Base-by-base conservation (phyloP, 2,797 vertebrate species). In the Thalassophryne amazonica region DNA sequence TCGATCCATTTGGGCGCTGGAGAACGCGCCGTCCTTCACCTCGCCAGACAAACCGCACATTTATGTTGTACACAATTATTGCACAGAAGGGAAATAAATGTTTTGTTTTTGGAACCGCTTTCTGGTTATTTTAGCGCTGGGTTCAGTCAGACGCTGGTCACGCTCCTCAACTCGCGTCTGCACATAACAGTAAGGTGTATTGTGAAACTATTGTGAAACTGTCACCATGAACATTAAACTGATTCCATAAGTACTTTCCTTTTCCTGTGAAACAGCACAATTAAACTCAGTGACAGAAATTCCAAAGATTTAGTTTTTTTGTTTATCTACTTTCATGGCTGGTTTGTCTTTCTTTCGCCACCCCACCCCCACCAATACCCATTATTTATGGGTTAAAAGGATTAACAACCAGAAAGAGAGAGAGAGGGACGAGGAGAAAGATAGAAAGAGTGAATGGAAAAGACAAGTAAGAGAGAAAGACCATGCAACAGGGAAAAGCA, bases 311-410 rank as follows among this genome's bases (percentile, higher is more conserved):
- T 10, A 12, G 22, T 49, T 49, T 61, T 51, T 34, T 62, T 71
- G 52, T 78, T 78, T 69, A 56, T 76, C 63, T 63, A 22, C 12
- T 19, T 77, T 77, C 46, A 65, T 65, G 52, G 69, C 42, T 67
- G 64, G 68, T 31, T 61, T 65, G 58, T 45, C 19, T 28, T 41
- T 53, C 30, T 7, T 2, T 4, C 11, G 2, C 5, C n/a, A 4
- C 9, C 2, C 4, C 11, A 2, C 5, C n/a, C 4, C 9, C 29
- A 2, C 14, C 9, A n/a, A n/a, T n/a, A n/a, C 17, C 15, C 3
- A 15, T 29, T 49, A 57, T 59, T 51, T 31, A 33, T 55, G 76
- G 74, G 76, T 78, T 80, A 69, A 72, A 56, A 42, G 69, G 69
- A 78, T 84, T 82, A 73, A 63, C 18, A 54, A 56, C 61, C 7